These are phyloP conservation scores for Xyrichtys novacula DNA, from an alignment of 2,797 vertebrate species.

Conservation along the genomic window DNA sequence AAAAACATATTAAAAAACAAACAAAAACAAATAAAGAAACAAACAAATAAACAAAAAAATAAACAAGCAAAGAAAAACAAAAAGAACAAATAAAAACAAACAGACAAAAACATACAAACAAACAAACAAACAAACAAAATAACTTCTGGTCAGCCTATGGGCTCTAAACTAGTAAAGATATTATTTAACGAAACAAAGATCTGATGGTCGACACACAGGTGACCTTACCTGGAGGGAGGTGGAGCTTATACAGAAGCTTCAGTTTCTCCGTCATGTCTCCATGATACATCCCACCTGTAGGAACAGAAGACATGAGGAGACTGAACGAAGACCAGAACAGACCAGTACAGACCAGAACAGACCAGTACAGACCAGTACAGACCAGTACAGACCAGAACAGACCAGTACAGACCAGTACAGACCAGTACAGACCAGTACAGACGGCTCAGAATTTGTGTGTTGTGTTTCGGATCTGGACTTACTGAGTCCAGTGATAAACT, in stretches of 20 bases:
- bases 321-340: neutral
- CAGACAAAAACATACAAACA: conserved; percentile 27
- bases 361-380: neutral
- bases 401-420: neutral
- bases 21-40: no score
- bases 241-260: conserved; percentile 95
- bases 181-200: no score
- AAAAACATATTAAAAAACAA: no score
- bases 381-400: neutral
- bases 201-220: neutral
- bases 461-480: conserved; percentile 35
- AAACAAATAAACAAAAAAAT: no score
- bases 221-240: conserved; percentile 91
- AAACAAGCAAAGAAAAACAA: no score
- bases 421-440: neutral
- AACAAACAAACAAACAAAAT: no score
- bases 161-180: no score
- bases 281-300: conserved; percentile 94
- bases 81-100: no score
- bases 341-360: neutral
- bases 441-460: neutral
- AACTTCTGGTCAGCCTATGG: no score
- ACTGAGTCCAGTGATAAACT: conserved; percentile 97
- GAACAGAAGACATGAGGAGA: conserved; percentile 12
- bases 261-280: conserved; percentile 97